These are phyloP conservation scores for Mayetiola destructor DNA, from an alignment of 2,888 invertebrate genomes.

Conservation along the genomic window DNA sequence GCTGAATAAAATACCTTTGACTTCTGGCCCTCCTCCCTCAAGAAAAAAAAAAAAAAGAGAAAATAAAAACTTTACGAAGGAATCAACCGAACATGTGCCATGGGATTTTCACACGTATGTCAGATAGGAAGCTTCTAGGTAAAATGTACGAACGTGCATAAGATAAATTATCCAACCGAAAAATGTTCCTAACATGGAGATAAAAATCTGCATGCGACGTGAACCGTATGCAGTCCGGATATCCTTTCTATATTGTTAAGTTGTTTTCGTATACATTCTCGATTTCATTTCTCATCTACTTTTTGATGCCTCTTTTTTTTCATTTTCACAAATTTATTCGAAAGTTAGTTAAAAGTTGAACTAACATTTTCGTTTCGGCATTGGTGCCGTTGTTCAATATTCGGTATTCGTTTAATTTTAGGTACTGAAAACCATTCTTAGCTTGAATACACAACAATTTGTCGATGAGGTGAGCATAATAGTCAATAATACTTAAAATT, in stretches of 20 bases:
- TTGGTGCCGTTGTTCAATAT: too few relatives aligned
- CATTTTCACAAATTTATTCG: neutral
- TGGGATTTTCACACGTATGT: neutral
- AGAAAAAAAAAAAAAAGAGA: too few relatives aligned
- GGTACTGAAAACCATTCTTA: neutral
- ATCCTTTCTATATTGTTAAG: too few relatives aligned
- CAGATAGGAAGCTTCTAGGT: neutral
- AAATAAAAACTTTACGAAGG: neutral
- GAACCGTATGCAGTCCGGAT: constrained; percentile 2
- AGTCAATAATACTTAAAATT: constrained; percentile 1
- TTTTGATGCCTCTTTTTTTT: neutral
- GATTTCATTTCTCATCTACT: neutral
- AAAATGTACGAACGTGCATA: neutral
- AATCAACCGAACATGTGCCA: neutral
- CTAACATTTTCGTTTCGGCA: too few relatives aligned
- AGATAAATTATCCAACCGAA: neutral
- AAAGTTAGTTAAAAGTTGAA: too few relatives aligned
- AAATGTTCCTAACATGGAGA: neutral
- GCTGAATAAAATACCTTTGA: too few relatives aligned
- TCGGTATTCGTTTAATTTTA: too few relatives aligned
- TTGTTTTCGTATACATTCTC: neutral
- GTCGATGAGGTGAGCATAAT: neutral
- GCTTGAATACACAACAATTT: neutral
- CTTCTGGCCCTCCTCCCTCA: too few relatives aligned
- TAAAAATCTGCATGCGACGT: constrained; percentile 8